These are phyloP conservation scores for Lasioglossum oenotherae DNA, from an alignment of 2,888 invertebrate genomes.

Conservation along the genomic window DNA sequence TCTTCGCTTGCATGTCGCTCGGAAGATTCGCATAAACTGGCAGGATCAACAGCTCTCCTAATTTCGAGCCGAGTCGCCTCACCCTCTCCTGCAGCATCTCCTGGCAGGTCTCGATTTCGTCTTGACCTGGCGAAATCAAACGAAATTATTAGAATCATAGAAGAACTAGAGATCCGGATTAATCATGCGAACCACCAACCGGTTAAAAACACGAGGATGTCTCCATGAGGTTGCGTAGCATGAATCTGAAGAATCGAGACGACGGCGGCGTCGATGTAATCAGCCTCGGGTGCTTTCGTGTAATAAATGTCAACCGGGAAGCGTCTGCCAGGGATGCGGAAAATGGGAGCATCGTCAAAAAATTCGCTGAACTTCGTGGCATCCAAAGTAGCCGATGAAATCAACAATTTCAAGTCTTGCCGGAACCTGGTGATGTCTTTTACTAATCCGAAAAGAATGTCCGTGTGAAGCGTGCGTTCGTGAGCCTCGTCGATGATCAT, in stretches of 20 bases:
- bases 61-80: conserved; percentile 95
- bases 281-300: conserved; percentile 99
- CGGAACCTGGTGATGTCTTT: conserved; percentile 97
- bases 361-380: conserved; percentile 99
- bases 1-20: conserved; percentile 99
- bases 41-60: conserved; percentile 95
- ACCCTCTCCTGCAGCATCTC: conserved; percentile 96
- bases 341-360: conserved; percentile 99
- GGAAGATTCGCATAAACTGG: conserved; percentile 99
- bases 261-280: conserved; percentile 99
- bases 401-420: conserved; percentile 96
- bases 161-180: not conserved
- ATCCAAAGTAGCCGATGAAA: conserved; percentile 99
- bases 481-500: conserved; percentile 99
- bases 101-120: conserved; percentile 95
- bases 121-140: conserved; percentile 86
- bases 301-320: conserved; percentile 99
- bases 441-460: conserved; percentile 98
- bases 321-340: conserved; percentile 98
- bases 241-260: conserved; percentile 99
- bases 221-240: conserved; percentile 97
- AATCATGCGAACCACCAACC: conserved; percentile 84
- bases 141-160: not conserved
- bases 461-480: conserved; percentile 98
- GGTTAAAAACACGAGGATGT: conserved; percentile 98